Percentiles rank a stretch among this genome's conserved stretches.
phyloP scores from a whole-genome alignment of 2,888 invertebrate species.

The Aleiodes leptofemur region DNA sequence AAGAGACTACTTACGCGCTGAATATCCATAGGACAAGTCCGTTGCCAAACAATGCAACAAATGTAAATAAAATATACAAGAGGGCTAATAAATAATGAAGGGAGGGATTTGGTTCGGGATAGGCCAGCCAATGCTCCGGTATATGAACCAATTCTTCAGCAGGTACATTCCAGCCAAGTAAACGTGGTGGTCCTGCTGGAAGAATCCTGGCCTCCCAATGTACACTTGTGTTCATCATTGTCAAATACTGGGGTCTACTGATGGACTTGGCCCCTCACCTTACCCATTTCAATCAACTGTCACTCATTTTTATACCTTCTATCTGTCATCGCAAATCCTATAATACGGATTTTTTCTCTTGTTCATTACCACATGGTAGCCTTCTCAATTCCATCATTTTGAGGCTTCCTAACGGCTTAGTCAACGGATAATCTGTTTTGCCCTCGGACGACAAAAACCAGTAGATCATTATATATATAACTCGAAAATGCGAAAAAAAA shows the following conservation, averaged over 20 bases:
- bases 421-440: constrained; percentile 67
- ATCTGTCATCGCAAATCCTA: constrained; percentile 35
- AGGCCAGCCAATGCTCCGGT: constrained; percentile 85
- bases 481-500: constrained; percentile 41
- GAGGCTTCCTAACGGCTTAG: constrained; percentile 65
- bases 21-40: constrained; percentile 92
- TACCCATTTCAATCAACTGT: constrained; percentile 40
- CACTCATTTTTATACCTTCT: constrained; percentile 54
- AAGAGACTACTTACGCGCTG: constrained; percentile 79
- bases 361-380: constrained; percentile 52
- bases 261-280: constrained; percentile 68
- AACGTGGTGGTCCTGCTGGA: constrained; percentile 72
- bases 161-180: constrained; percentile 87
- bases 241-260: constrained; percentile 54
- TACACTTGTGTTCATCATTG: constrained; percentile 67
- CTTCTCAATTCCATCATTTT: constrained; percentile 55
- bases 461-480: neutral
- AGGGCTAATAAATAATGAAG: constrained; percentile 88
- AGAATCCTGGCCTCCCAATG: constrained; percentile 70
- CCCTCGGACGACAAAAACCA: constrained; percentile 62
- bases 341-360: constrained; percentile 40
- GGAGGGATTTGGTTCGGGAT: constrained; percentile 87
- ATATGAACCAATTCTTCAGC: constrained; percentile 86
- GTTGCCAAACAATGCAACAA: constrained; percentile 86
- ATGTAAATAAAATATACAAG: constrained; percentile 85